Evolutionary conservation across 2,113 vertebrate species (phyloP), one percentile per base, ranked within the genome.

Genomic region (Chaetura pelagica): DNA sequence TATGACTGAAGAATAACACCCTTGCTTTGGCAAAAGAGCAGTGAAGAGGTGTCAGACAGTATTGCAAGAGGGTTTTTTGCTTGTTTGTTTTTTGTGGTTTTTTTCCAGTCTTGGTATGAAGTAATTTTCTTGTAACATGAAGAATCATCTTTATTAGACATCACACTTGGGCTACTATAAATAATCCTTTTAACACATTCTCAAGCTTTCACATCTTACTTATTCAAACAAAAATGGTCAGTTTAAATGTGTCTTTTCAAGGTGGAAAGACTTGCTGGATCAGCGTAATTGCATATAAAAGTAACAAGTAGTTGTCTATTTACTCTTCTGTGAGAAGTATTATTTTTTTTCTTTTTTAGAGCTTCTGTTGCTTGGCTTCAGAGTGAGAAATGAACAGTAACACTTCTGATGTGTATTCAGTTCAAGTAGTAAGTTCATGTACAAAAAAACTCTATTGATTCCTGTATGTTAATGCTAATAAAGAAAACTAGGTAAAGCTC

Each of bases 41-140:
- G 23, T 44, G 42, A 51, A 59, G 88, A 63, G 32, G 67, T 68
- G 35, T 58, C 71, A 92, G 69, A 74, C 4, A 4, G 49, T 6
- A 24, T 42, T 72, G 61, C 8, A 3, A 48, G 54, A 13, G 15
- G 44, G 44, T 19, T 46, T 46, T 16, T 49, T 16, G 44, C 18
- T 54, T 54, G 29, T 29, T 54, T 16, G 49, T 49, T 51, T 51
- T 24, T 24, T 54, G 27, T 54, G 10, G 10, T 16, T 40, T 46
- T 58, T 26, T 76, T 72, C 57, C 76, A 72, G 67, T n/a, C 38
- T 44, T 34, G 4, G n/a, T 80, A 57, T 96, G 93, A 95, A 81
- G 84, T 96, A 52, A 90, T 91, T 93, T 95, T 86, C 73, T 72
- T 68, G 67, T 90, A 78, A 67, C 29, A 44, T 30, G 72, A 94